Percentiles rank a stretch among this genome's conserved stretches.
These are phyloP conservation scores for Bombylius major DNA, from an alignment of 2,888 invertebrate species.

Conservation along the genomic window DNA sequence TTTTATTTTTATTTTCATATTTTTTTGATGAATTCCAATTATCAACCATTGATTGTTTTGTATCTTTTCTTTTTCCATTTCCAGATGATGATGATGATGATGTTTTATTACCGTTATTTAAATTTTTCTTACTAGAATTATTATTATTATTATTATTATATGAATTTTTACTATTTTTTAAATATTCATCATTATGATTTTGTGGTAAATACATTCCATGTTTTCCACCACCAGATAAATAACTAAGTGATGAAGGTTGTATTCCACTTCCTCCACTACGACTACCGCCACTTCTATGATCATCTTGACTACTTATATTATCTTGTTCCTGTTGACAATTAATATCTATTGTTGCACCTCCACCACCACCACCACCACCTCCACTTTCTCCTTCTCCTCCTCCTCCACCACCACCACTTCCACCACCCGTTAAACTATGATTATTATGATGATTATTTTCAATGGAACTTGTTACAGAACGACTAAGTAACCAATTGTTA, in stretches of 20 bases:
- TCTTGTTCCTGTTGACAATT: neutral
- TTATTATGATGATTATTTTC: slow-evolving; percentile 28
- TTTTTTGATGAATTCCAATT: neutral
- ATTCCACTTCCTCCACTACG: slow-evolving; percentile 15
- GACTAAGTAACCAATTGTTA: slow-evolving; percentile 70
- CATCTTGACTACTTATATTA: slow-evolving; percentile 17
- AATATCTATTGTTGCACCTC: too few relatives aligned
- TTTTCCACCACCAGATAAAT: slow-evolving; percentile 51
- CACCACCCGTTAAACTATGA: neutral
- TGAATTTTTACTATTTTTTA: neutral
- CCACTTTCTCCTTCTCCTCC: too few relatives aligned
- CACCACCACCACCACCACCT: neutral
- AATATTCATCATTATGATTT: neutral
- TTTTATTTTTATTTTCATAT: neutral
- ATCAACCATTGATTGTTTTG: slow-evolving; percentile 6
- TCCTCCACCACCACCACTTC: too few relatives aligned
- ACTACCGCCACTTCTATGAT: neutral
- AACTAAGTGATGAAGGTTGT: slow-evolving; percentile 37
- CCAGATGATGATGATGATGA: neutral
- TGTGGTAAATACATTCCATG: slow-evolving; percentile 63
- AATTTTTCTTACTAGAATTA: too few relatives aligned
- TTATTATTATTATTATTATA: neutral
- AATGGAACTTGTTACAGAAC: slow-evolving; percentile 66
- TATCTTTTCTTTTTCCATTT: neutral
- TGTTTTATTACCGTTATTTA: too few relatives aligned